Percentiles rank a stretch among this genome's conserved stretches.
Evolutionary conservation across 2,888 invertebrate genomes (phyloP).

Genomic region (Megastigmus dorsalis): DNA sequence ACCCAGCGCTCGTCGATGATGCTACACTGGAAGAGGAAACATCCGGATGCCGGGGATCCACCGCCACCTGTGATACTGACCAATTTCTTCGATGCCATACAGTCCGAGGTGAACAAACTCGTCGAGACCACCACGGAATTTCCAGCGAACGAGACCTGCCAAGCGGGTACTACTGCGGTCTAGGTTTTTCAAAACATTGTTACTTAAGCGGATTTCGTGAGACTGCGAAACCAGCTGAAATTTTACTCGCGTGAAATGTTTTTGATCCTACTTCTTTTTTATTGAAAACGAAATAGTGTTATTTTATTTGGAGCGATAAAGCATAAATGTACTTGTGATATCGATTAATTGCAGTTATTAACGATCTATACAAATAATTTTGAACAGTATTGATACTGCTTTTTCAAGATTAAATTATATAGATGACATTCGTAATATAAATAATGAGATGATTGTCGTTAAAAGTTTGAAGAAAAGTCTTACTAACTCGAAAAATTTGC

Average conservation of each 20-base stretch:
- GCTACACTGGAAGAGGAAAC: constrained; percentile 57
- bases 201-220: not conserved
- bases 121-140: not conserved
- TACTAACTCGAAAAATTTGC: too few relatives aligned
- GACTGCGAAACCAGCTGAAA: too few relatives aligned
- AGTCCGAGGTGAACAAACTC: constrained; percentile 26
- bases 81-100: constrained; percentile 40
- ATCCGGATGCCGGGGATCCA: constrained; percentile 56
- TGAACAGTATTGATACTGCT: too few relatives aligned
- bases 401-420: too few relatives aligned
- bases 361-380: too few relatives aligned
- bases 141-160: not conserved
- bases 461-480: too few relatives aligned
- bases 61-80: constrained; percentile 59
- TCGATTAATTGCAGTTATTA: not conserved
- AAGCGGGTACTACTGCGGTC: not conserved
- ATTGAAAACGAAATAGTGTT: too few relatives aligned
- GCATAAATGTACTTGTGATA: not conserved
- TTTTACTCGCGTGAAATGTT: too few relatives aligned
- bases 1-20: constrained; percentile 74
- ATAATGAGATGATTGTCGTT: too few relatives aligned
- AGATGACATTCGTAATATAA: too few relatives aligned
- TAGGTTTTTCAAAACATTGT: not conserved
- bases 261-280: too few relatives aligned
- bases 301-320: too few relatives aligned